Percentiles rank a stretch among this genome's conserved stretches.
Conservation (phyloP, 2,113 vertebrate species). For the Dicerorhinus sumatrensis region DNA sequence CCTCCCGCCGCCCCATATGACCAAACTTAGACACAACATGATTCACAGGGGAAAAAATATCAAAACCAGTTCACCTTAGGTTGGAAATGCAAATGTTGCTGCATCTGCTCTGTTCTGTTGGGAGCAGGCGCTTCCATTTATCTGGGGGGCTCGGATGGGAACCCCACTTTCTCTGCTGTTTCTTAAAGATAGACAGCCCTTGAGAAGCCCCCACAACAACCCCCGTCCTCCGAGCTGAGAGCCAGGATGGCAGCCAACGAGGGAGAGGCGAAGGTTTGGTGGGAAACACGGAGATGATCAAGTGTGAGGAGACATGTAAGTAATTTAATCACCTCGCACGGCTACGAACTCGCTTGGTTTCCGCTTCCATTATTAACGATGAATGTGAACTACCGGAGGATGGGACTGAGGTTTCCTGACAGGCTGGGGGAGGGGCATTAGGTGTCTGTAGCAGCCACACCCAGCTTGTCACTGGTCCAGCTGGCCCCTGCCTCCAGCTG, state of each 20-base stretch:
- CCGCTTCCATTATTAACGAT: constrained; percentile 9
- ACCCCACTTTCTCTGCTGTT: not conserved
- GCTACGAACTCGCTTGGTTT: not conserved
- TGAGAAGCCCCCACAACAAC: not conserved
- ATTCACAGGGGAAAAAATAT: not conserved
- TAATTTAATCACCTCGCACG: not conserved
- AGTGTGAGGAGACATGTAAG: not conserved
- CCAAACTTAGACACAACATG: not conserved
- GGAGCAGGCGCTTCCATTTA: not conserved
- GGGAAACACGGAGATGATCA: constrained; percentile 32
- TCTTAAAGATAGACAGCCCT: not conserved
- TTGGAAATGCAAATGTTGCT: not conserved
- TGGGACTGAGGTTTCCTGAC: not conserved
- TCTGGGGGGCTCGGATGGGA: not conserved
- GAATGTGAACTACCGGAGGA: constrained; percentile 48
- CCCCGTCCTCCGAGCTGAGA: not conserved
- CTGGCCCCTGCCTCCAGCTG: not conserved
- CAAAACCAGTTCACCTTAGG: not conserved
- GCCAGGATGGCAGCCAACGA: not conserved
- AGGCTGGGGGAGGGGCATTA: not conserved
- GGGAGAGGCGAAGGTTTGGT: not conserved
- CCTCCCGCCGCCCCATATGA: not conserved
- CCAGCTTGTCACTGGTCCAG: not conserved
- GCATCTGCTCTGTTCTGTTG: no score
- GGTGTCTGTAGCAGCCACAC: not conserved